Conservation (phyloP, 2,888 invertebrate species). For the Agrilus biguttatus region DNA sequence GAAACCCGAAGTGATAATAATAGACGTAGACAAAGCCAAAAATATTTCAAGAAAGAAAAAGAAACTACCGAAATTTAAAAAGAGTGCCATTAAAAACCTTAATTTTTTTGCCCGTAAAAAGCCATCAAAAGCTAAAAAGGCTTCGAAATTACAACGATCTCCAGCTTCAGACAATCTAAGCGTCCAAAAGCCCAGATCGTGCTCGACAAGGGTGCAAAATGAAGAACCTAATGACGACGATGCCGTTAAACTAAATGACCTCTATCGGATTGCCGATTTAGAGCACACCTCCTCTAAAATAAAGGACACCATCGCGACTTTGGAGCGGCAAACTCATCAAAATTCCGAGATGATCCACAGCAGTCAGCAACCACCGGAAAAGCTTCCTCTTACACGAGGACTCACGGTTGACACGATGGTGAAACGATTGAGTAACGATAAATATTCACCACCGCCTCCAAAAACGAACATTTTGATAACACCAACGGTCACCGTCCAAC, state of each 20-base stretch:
- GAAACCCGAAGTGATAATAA: conserved; percentile 23
- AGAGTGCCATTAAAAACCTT: conserved; percentile 6
- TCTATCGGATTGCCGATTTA: not conserved
- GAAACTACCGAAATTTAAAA: conserved; percentile 14
- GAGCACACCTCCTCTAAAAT: conserved; percentile 27
- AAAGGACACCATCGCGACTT: conserved; percentile 36
- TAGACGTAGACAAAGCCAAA: conserved; percentile 29
- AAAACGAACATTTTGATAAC: conserved; percentile 41
- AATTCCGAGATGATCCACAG: conserved; percentile 51
- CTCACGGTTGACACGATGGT: conserved; percentile 65
- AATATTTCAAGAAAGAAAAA: conserved; percentile 20
- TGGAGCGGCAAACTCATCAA: conserved; percentile 26
- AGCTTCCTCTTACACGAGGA: conserved; percentile 53
- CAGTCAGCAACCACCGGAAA: conserved; percentile 55
- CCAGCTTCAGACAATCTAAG: conserved; percentile 18
- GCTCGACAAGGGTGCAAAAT: not conserved
- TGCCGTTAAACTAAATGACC: too few species aligned
- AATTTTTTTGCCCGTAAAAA: conserved; percentile 17
- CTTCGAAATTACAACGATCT: conserved; percentile 8
- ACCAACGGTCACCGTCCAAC: conserved; percentile 43
- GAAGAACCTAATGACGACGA: too few species aligned
- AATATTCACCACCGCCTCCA: conserved; percentile 47
- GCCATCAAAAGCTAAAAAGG: conserved; percentile 7
- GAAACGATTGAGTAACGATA: conserved; percentile 57
- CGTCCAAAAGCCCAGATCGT: conserved; percentile 4